Evolutionary conservation across 37 sponge, comb jelly and placozoan species (phyloP).

Genomic region (Mnemiopsis leidyi): DNA sequence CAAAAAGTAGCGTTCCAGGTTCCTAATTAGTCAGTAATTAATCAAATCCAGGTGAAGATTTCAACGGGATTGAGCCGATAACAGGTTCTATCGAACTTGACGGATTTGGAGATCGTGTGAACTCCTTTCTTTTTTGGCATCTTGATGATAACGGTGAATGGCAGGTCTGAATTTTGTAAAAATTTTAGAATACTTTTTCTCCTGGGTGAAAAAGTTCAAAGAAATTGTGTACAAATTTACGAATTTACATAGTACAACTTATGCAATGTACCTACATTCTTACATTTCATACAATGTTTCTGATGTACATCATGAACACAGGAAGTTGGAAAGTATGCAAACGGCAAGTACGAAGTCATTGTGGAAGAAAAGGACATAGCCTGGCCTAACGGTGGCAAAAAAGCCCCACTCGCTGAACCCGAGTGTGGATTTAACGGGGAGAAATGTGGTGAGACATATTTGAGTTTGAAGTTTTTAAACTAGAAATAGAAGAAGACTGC

Average conservation of each 20-base stretch:
- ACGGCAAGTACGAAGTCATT: background rate
- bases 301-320: background rate
- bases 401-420: conserved; percentile 31
- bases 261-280: no score
- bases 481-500: no score
- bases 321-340: conserved; percentile 18
- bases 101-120: background rate
- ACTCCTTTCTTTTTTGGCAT: conserved; percentile 54
- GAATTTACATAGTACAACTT: no score
- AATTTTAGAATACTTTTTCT: no score
- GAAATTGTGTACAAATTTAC: no score
- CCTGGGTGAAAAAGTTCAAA: no score
- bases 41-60: background rate
- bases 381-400: conserved; percentile 28
- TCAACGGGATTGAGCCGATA: conserved; percentile 22
- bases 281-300: no score
- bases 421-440: conserved; percentile 41
- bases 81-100: conserved; percentile 5
- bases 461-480: no score
- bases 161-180: no score
- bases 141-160: conserved; percentile 37
- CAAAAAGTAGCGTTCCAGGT: background rate
- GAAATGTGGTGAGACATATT: background rate
- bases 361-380: conserved; percentile 30
- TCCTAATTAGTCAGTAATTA: background rate